phyloP scores from a whole-genome alignment of 1,140 invertebrate species.

The Saccostrea glomerata region DNA sequence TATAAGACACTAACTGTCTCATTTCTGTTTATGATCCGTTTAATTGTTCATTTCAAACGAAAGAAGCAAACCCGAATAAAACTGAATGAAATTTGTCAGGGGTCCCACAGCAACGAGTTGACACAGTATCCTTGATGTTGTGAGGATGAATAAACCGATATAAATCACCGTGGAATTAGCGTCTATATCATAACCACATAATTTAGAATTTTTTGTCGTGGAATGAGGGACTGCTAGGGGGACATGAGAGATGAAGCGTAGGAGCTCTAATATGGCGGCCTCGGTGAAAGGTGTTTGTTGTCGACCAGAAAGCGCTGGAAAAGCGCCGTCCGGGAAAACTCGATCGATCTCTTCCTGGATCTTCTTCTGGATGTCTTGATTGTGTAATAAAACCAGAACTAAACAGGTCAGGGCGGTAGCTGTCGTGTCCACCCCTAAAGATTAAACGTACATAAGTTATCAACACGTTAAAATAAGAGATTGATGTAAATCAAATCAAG shows the following conservation, averaged over 20 bases:
- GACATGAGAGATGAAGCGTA: constrained; percentile 69
- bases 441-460: constrained; percentile 69
- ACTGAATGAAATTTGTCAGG: no score
- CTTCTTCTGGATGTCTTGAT: constrained; percentile 87
- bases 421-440: constrained; percentile 90
- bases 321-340: constrained; percentile 87
- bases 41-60: no score
- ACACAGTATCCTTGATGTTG: no score
- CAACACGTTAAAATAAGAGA: background rate
- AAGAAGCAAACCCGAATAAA: no score
- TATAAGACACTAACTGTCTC: no score
- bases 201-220: constrained; percentile 63
- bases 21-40: no score
- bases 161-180: constrained; percentile 66
- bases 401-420: constrained; percentile 92
- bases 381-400: constrained; percentile 87
- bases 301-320: constrained; percentile 89
- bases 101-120: no score
- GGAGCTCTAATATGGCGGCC: constrained; percentile 68
- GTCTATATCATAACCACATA: constrained; percentile 67
- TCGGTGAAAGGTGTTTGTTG: constrained; percentile 69
- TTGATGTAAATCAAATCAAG: no score
- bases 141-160: no score
- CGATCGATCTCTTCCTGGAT: constrained; percentile 94
- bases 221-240: constrained; percentile 70